Conservation (phyloP, 2,888 invertebrate species). For the Perizoma affinitatum region DNA sequence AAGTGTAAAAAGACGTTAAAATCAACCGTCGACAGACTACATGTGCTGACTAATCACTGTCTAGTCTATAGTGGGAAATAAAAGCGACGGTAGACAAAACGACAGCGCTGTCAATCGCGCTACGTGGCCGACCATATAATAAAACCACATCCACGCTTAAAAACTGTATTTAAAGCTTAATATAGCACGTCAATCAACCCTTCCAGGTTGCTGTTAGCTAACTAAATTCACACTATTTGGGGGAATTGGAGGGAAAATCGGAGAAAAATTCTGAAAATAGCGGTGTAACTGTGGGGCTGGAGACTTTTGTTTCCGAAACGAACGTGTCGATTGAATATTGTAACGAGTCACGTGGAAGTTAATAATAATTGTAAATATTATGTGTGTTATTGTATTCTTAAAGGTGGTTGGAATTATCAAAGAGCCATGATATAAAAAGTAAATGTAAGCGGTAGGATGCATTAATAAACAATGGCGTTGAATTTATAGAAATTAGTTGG, state of each 20-base stretch:
- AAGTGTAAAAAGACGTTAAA: slow-evolving; percentile 51
- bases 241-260: slow-evolving; percentile 33
- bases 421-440: no score
- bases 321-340: slow-evolving; percentile 40
- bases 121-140: slow-evolving; percentile 19
- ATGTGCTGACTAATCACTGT: slow-evolving; percentile 65
- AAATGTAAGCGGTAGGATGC: no score
- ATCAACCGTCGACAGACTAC: slow-evolving; percentile 50
- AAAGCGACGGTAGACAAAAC: slow-evolving; percentile 50
- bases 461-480: no score
- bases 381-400: no score
- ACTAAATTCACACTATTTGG: slow-evolving; percentile 60
- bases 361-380: neutral
- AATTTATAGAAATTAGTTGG: slow-evolving; percentile 12
- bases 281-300: slow-evolving; percentile 9
- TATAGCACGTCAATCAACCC: slow-evolving; percentile 55
- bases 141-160: slow-evolving; percentile 37
- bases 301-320: slow-evolving; percentile 31
- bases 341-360: slow-evolving; percentile 23
- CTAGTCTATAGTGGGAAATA: slow-evolving; percentile 58
- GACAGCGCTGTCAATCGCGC: slow-evolving; percentile 63
- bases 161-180: slow-evolving; percentile 62
- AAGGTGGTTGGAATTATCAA: no score
- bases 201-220: slow-evolving; percentile 47
- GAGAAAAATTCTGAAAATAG: slow-evolving; percentile 45